Evolutionary conservation across 2,888 invertebrate genomes (phyloP).

Genomic region (Polymixis flavicincta): DNA sequence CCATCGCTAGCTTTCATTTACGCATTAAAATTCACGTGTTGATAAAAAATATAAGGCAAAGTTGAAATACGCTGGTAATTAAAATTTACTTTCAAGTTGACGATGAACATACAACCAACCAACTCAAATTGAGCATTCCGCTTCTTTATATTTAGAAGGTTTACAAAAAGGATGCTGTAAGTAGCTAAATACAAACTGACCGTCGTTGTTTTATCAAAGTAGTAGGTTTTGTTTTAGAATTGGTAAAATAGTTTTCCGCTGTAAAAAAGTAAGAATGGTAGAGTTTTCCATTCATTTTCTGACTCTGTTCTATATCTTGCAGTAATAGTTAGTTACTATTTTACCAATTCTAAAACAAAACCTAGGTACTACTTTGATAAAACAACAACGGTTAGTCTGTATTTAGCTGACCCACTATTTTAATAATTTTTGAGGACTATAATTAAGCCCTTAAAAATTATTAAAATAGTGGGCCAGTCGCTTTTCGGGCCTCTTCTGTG

Average conservation of each 20-base stretch:
- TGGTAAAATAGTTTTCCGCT: background rate
- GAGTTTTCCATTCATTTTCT: no score
- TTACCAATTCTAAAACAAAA: no score
- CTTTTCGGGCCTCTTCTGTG: no score
- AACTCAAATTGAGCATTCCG: background rate
- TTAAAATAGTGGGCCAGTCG: no score
- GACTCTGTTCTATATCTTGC: no score
- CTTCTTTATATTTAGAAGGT: background rate
- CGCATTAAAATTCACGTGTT: constrained; percentile 74
- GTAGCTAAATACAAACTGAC: background rate
- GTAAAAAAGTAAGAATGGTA: no score
- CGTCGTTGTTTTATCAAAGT: background rate
- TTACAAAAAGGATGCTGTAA: background rate
- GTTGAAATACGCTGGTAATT: constrained; percentile 52
- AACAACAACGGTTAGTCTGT: no score
- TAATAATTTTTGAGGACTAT: no score
- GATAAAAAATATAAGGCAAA: constrained; percentile 66
- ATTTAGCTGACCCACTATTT: no score
- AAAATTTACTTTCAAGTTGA: constrained; percentile 54
- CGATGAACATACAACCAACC: constrained; percentile 13
- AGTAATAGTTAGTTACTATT: no score
- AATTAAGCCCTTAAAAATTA: no score
- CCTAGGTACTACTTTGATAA: no score
- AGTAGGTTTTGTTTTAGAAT: background rate
- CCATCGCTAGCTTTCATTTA: constrained; percentile 70